Evolutionary conservation across 2,888 invertebrate species (phyloP), one percentile per base, ranked within the genome.

Genomic region (Malthinus seriepunctatus): DNA sequence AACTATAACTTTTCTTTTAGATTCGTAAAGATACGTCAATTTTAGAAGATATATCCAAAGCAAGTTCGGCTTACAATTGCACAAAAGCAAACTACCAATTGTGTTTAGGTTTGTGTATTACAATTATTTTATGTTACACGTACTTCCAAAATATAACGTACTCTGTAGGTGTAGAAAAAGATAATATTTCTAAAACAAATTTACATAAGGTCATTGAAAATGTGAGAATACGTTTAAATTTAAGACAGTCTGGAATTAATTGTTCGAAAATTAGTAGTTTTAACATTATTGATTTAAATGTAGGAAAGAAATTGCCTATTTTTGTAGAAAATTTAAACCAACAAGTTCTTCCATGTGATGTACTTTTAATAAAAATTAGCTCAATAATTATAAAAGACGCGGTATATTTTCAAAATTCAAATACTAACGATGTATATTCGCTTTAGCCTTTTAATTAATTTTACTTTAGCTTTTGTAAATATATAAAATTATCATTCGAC

Each of bases 91-190:
- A 73, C 57, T 77, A 76, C 65, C 73, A 72, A 71, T 69, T 75
- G 63, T 79, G 78, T 74, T 73, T 79, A 79, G 79, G 79, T 79
- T 78, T 78, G 79, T 78, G 71, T 64, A 67, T 77, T 73, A 69
- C 72, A 71, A 69, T 72, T 68, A 70, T 77, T 70, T 70, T 74
- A 56, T 56, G 45, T 32, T 56, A 56, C 33, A 48, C 51, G 10
- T 51, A 60, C 32, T 35, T 51, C 15, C 44, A 53, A 48, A 49
- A 53, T 34, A 12, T 53, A 9, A 23, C 42, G 12, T 32, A 37
- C 14, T 23, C 51, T 15, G 8, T 55, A n/a, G 39, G 38, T 7
- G 8, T 53, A 32, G 8, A 45, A 32, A 32, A 35, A 45, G 42
- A 32, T 11, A 23, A 38, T 8, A 14, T 53, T 9, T 35, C 45